Evolutionary conservation across 1,140 invertebrate species (phyloP), one percentile per base, ranked within the genome.

Genomic region (Coelopa frigida): DNA sequence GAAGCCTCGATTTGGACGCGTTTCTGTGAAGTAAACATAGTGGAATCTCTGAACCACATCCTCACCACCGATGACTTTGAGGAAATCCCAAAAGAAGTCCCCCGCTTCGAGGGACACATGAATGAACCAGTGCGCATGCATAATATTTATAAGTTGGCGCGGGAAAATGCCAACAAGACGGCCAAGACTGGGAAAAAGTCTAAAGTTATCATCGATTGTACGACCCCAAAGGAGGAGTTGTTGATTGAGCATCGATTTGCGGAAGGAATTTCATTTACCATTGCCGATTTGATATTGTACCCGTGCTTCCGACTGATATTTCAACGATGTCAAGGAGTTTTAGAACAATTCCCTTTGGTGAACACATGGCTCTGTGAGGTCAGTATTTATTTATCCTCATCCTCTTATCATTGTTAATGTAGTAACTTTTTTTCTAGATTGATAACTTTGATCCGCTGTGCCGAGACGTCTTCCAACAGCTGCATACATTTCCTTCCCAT

Each of bases 1-100:
- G 88, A 94, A 73, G 76, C 81, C 2, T 94, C 90, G 6, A 74
- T 87, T 21, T 95, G 90, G 90, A 94, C 91, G 0, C 87, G 84
- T 57, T 92, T 92, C 62, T 94, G 91, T 75, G 92, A 96, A 75
- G 75, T 91, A 15, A 86, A 92, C 62, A 71, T 90, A 12, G 53
- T 59, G 6, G 39, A 57, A 8, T 45, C 58, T 4, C 50, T 67
- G 1, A 54, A 51, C 15, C 32, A 51, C 3, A 37, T 70, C 3
- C 52, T 61, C 8, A 27, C 10, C 10, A 52, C n/a, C 8, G 17
- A 42, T 3, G 35, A 50, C 2, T 38, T 59, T 31, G 45, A 44
- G 0, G 56, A 62, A 37, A 59, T 87, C 21, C 84, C 85, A 1
- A 49, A 59, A 24, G 78, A 81, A 52, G 58, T 93, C 14, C 71